Conservation (phyloP, 2,113 vertebrate genomes). For the Cottus gobio region DNA sequence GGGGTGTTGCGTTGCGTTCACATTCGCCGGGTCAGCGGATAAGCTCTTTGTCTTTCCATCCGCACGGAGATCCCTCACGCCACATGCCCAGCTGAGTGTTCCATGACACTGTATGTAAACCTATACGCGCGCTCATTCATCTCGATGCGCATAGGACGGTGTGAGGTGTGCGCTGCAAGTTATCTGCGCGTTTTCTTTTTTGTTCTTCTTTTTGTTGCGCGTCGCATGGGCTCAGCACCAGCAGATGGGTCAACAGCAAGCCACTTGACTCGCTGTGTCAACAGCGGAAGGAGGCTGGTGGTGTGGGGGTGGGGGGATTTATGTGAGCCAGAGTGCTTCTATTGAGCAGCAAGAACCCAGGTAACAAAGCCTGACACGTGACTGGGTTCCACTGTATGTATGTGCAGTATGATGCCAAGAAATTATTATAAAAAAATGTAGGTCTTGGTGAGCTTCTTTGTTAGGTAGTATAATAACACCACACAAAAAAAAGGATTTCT, state of each 20-base stretch:
- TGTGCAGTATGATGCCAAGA: not conserved
- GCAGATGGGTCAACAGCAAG: conserved; percentile 61
- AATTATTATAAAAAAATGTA: not conserved
- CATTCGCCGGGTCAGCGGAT: conserved; percentile 48
- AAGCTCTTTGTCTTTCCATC: conserved; percentile 27
- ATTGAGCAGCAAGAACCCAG: conserved; percentile 18
- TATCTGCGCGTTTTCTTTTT: conserved; percentile 1
- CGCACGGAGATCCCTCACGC: conserved; percentile 12
- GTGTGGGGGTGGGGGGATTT: conserved; percentile 40
- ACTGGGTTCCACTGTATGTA: not conserved
- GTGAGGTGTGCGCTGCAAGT: conserved; percentile 8
- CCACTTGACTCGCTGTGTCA: conserved; percentile 52
- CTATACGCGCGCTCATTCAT: conserved; percentile 14
- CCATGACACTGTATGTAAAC: conserved; percentile 19
- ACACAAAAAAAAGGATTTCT: conserved; percentile 1
- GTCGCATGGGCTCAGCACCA: conserved; percentile 8
- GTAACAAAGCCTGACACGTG: not conserved
- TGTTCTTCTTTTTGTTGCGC: not conserved
- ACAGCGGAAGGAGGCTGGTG: conserved; percentile 37
- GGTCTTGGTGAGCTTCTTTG: not conserved
- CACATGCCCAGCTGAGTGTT: conserved; percentile 56
- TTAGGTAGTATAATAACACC: not conserved
- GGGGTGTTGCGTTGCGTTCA: conserved; percentile 26
- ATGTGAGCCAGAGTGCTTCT: not conserved
- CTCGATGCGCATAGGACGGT: conserved; percentile 9